Base-by-base conservation (phyloP, 1,140 invertebrate genomes). In the Drosophila albomicans region DNA sequence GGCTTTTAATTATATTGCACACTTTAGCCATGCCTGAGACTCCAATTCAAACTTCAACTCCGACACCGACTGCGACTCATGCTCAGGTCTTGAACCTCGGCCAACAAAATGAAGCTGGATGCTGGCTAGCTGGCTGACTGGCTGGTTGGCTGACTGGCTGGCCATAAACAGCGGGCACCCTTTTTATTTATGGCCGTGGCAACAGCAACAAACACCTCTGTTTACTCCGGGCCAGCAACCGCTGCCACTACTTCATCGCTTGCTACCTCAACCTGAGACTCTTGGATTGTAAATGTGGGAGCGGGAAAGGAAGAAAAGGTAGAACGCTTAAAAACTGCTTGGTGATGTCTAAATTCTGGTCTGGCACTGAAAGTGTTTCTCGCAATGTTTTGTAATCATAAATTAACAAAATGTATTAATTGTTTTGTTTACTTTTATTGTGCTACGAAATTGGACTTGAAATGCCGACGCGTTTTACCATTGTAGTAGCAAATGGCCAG, bases 371-470 rank as follows among this genome's bases (percentile, higher is more conserved):
- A 88, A 88, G 84, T 88, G 84, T 88, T 88, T 88, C 84, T 80
- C 77, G 84, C 84, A 88, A 88, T 89, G 86, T 89, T 90, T 88
- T 81, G 75, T 81, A 91, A 91, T 91, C 89, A 91, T 91, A 91
- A 91, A 91, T 91, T 91, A 89, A 91, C 85, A 91, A 91, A 91
- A 89, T 91, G 81, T 91, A 89, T 91, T 91, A 91, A 91, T 91
- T 91, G 89, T 91, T 91, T 86, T 86, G 84, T 91, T 82, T 91
- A 75, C 78, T 78, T 91, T 88, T 91, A 91, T 89, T 88, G 74
- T 51, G 70, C 78, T 74, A 78, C 64, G 46, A 73, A 75, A 91
- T 91, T 91, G 80, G 88, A 85, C 68, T 85, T 65, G 25, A 49
- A 77, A 78, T 84, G 85, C 85, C 85, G 85, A 80, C 81, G 78